Base-by-base conservation (phyloP, 1,140 invertebrate genomes). In the Mactra quadrangularis region DNA sequence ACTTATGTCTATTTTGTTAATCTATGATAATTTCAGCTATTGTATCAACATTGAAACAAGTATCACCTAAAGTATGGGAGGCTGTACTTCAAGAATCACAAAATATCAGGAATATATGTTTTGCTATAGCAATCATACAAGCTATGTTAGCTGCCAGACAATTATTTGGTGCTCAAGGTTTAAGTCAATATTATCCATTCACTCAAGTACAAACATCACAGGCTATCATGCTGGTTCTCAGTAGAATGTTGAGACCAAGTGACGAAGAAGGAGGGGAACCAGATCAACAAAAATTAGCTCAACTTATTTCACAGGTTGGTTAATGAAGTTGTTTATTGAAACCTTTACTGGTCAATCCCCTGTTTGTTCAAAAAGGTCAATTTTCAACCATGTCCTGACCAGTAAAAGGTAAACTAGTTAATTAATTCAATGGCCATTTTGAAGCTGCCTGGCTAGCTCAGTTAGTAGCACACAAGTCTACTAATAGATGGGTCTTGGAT, bases 111-210 rank as follows among this genome's bases (percentile, higher is more conserved):
- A 77, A 78, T 11, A 82, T 90, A 11, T 64, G 86, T 0, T 91
- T 89, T 70, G 86, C 86, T 55, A 60, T 91, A 13, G 87, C 86
- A 50, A 84, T 92, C 29, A 88, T 91, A 27, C 89, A 91, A 52
- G 87, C 89, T 3, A 81, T 89, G 45, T 82, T 92, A 35, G 62
- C 82, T 31, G 86, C 90, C 3, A 71, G 90, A 4, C 90, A 92
- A 66, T 74, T 91, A 79, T 92, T 91, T 79, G 92, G 90, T 50
- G 84, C 87, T 45, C 86, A 88, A 31, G 91, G 91, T 15, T 81
- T 92, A 13, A 88, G 81, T 45, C 90, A 90, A 75, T 92, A 87
- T 88, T 92, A 90, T 70, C 90, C 91, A 11, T 88, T 91, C 62
- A 86, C 83, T 19, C 62, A 59, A 0, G 85, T 87, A 22, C 90